Base-by-base conservation (phyloP, 2,888 invertebrate species). In the Timandra comae region DNA sequence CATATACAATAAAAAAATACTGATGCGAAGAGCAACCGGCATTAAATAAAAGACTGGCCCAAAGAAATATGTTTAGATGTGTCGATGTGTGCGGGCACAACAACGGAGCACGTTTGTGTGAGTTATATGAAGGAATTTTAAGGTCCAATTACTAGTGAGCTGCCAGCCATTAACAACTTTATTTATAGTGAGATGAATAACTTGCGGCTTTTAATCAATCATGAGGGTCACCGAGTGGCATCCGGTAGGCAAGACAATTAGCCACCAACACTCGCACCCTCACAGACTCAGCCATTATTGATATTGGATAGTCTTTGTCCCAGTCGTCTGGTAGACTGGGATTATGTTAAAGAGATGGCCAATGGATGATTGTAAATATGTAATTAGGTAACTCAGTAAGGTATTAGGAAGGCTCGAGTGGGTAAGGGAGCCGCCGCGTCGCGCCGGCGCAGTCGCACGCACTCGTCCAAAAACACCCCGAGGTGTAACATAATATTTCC, bases 401-500 rank as follows among this genome's bases (percentile, higher is more conserved):
- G n/a, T n/a, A 71, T 72, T 71, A 65, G 56, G 41, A 53, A 51
- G 61, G 62, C 63, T 70, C 69, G 72, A 71, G 71, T 72, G 69
- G 66, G 56, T 67, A 60, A 67, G 66, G n/a, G n/a, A 69, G 62
- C 60, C 56, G 45, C 61, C 69, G 70, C 67, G 69, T 66, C 65
- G 70, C 65, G 55, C 46, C 27, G 30, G 29, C 23, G n/a, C 13
- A 27, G 24, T 7, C 13, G 36, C 16, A 19, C 62, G 64, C 71
- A 62, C 56, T 68, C 60, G 54, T 49, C 74, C 71, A 75, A 79
- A 79, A 77, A 73, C 71, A 68, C 63, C 69, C 73, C 65, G 54
- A 70, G 65, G 73, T 74, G 85, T 84, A 85, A 85, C 79, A 78
- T 82, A 84, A 85, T 85, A 85, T 84, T 81, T 81, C 75, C 81